Evolutionary conservation across 2,888 invertebrate species (phyloP).

Genomic region (Troilus luridus): DNA sequence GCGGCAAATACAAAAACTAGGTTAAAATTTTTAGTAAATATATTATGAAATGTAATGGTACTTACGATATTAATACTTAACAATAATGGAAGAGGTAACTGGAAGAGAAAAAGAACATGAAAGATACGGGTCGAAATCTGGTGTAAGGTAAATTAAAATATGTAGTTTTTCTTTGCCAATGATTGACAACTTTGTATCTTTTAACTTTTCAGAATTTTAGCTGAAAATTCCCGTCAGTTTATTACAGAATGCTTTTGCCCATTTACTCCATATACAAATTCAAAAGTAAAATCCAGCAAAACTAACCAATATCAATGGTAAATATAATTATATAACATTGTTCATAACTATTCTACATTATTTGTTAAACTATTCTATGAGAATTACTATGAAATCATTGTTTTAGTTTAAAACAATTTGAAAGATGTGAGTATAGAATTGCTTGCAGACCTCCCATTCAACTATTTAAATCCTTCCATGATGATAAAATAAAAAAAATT

Average conservation of each 20-base stretch:
- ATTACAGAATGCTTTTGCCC: not conserved
- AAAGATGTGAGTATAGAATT: constrained; percentile 47
- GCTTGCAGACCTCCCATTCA: constrained; percentile 21
- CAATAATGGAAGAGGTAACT: constrained; percentile 5
- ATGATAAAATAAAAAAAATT: constrained; percentile 32
- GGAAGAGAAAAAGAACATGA: constrained; percentile 2
- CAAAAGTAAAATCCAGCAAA: constrained; percentile 24
- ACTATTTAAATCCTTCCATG: not conserved
- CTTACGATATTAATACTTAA: not conserved
- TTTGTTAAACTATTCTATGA: not conserved
- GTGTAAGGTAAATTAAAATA: constrained; percentile 20
- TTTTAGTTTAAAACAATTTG: constrained; percentile 46
- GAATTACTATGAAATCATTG: not conserved
- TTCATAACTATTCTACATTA: not conserved
- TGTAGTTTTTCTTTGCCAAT: not conserved
- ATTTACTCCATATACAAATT: constrained; percentile 1
- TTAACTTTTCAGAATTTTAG: constrained; percentile 41
- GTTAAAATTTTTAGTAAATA: constrained; percentile 19
- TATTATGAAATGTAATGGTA: constrained; percentile 14
- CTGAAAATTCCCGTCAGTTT: constrained; percentile 32
- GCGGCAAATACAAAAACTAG: constrained; percentile 48
- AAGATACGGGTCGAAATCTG: not conserved
- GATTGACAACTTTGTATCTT: not conserved
- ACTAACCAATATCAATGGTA: constrained; percentile 31
- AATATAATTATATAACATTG: not conserved